A percentile compares a stretch with the other conserved stretches of the same genome.
These are phyloP conservation scores for Dione juno DNA, from an alignment of 2,888 invertebrate genomes.

Conservation along the genomic window DNA sequence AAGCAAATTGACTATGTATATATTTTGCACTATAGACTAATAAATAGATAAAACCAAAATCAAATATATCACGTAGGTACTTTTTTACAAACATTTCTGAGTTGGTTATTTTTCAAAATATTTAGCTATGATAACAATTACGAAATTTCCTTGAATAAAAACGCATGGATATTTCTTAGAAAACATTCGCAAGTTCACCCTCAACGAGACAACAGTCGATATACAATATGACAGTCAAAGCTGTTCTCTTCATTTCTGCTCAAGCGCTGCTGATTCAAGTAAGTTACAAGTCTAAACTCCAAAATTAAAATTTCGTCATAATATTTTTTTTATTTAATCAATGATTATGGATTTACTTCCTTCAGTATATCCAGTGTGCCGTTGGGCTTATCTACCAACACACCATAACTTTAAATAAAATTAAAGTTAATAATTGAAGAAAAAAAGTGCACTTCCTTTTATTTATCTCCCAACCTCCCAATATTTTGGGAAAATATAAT, in stretches of 20 bases:
- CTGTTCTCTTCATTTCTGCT: conserved; percentile 49
- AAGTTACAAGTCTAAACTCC: too few relatives aligned
- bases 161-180: background rate
- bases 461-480: too few relatives aligned
- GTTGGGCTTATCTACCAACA: too few relatives aligned
- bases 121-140: background rate
- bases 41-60: background rate
- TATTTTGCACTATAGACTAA: conserved; percentile 11
- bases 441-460: too few relatives aligned
- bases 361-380: background rate
- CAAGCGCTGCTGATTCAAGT: conserved; percentile 52
- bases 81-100: background rate
- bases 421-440: too few relatives aligned
- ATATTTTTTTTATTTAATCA: background rate
- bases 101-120: background rate
- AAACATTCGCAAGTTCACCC: conserved; percentile 14
- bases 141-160: background rate
- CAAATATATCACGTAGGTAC: conserved; percentile 8
- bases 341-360: background rate
- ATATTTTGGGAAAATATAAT: too few relatives aligned
- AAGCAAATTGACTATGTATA: background rate
- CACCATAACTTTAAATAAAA: too few relatives aligned
- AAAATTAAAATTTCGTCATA: background rate
- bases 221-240: conserved; percentile 48
- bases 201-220: background rate